Evolutionary conservation across 2,888 invertebrate species (phyloP), one percentile per base, ranked within the genome.

Genomic region (Cephus nigrinus): DNA sequence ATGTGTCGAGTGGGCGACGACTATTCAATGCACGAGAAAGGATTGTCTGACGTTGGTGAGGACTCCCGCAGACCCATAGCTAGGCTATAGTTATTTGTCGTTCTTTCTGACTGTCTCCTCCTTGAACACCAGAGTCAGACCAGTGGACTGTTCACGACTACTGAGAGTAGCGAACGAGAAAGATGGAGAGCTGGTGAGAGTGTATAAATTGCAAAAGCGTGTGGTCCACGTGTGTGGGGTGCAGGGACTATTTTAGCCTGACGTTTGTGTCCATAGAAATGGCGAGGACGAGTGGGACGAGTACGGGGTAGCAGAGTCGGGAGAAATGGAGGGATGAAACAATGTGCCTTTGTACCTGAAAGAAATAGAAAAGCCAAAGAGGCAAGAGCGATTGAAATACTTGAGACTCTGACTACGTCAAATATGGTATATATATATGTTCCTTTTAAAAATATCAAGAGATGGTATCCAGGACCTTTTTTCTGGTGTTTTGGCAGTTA

Each of bases 311-410:
- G 40, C 4, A 15, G 40, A 40, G 40, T 15, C 15, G 12, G 15
- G 15, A 40, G 40, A 40, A 75, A 75, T 78, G 82, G 80, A 69
- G 69, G 82, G 80, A 78, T 84, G 85, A 88, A 88, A 88, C 88
- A 88, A 88, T 88, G 85, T 86, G 80, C 83, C 84, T 86, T 87
- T 88, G 86, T 87, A 85, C 81, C 73, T 79, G 80, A 83, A 82
- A 85, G 85, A 84, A 84, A 84, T 84, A 83, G 85, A 84, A 84
- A 82, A 88, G 83, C 81, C 82, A 85, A 86, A 86, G 86, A 85
- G 86, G 82, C 81, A 82, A 86, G 86, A 88, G 86, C 88, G 88
- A 88, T 87, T 88, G 88, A 87, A 88, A 88, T 86, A 82, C 86
- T 83, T 82, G 78, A 75, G 75, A 81, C 80, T 84, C 82, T 80